phyloP scores from a whole-genome alignment of 2,888 invertebrate genomes.

The Mythimna vitellina region DNA sequence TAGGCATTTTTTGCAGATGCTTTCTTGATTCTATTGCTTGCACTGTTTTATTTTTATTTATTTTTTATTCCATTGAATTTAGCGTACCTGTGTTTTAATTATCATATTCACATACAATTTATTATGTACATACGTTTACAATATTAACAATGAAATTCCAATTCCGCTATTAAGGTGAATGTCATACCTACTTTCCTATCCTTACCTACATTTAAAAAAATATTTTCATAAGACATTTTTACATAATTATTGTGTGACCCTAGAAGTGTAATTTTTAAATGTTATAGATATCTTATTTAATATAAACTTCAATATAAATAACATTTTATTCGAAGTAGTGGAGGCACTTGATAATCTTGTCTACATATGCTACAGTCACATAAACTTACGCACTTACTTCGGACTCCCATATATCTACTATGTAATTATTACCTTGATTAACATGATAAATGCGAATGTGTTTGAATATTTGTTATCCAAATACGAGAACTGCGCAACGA shows the following conservation, averaged over 20 bases:
- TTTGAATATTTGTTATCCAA: slow-evolving; percentile 34
- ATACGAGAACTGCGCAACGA: slow-evolving; percentile 38
- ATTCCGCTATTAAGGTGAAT: slow-evolving; percentile 29
- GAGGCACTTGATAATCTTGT: slow-evolving; percentile 56
- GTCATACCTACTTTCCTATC: slow-evolving; percentile 16
- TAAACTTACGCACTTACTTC: slow-evolving; percentile 27
- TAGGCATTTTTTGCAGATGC: slow-evolving; percentile 20
- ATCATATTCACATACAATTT: slow-evolving; percentile 27
- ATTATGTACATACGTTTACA: slow-evolving; percentile 25
- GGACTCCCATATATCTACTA: slow-evolving; percentile 28
- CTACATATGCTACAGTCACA: slow-evolving; percentile 39
- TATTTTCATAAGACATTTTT: slow-evolving; percentile 24
- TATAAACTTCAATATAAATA: slow-evolving; percentile 57
- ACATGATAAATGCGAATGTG: slow-evolving; percentile 53
- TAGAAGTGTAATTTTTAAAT: slow-evolving; percentile 31
- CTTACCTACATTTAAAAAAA: slow-evolving; percentile 26
- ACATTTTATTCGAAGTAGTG: slow-evolving; percentile 47
- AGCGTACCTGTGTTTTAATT: slow-evolving; percentile 18
- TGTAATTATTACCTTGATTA: slow-evolving; percentile 38
- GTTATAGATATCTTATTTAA: slow-evolving; percentile 52
- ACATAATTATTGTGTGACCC: slow-evolving; percentile 26
- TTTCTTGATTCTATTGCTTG: slow-evolving; percentile 16
- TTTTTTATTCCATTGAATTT: slow-evolving; percentile 7
- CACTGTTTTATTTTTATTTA: slow-evolving; percentile 7
- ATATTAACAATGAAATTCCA: slow-evolving; percentile 31